Evolutionary conservation across 2,888 invertebrate genomes (phyloP).

Genomic region (Epinotia ramella): DNA sequence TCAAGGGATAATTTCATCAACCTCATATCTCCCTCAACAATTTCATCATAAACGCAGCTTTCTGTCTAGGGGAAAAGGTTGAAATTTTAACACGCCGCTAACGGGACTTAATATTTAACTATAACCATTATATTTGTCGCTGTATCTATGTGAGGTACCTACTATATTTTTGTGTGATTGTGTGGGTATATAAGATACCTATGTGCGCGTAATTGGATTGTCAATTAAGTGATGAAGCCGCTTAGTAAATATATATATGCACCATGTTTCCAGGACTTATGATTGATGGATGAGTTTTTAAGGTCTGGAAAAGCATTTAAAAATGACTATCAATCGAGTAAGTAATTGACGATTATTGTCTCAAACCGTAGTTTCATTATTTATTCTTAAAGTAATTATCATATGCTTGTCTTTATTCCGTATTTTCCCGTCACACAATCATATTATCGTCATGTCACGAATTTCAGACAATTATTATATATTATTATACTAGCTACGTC

Average conservation of each 20-base stretch:
- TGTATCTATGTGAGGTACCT: constrained; percentile 9
- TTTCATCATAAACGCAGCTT: background rate
- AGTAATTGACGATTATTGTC: background rate
- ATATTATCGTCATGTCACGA: too few species aligned
- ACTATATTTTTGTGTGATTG: background rate
- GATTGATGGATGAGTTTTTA: background rate
- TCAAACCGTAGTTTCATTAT: background rate
- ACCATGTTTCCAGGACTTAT: background rate
- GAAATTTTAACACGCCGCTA: background rate
- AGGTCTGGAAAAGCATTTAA: background rate
- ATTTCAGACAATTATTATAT: too few species aligned
- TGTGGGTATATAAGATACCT: background rate
- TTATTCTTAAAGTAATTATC: background rate
- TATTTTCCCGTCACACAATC: too few species aligned
- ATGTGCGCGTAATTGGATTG: constrained; percentile 22
- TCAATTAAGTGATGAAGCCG: constrained; percentile 22
- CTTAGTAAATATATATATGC: constrained; percentile 3
- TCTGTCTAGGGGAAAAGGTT: background rate
- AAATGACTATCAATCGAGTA: background rate
- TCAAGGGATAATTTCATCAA: background rate
- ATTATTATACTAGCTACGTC: too few species aligned
- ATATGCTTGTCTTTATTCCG: too few species aligned
- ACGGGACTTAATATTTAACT: background rate
- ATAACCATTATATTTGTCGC: background rate
- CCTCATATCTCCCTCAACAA: background rate